Conservation (phyloP, 2,113 vertebrate species). For the Otolemur garnettii region DNA sequence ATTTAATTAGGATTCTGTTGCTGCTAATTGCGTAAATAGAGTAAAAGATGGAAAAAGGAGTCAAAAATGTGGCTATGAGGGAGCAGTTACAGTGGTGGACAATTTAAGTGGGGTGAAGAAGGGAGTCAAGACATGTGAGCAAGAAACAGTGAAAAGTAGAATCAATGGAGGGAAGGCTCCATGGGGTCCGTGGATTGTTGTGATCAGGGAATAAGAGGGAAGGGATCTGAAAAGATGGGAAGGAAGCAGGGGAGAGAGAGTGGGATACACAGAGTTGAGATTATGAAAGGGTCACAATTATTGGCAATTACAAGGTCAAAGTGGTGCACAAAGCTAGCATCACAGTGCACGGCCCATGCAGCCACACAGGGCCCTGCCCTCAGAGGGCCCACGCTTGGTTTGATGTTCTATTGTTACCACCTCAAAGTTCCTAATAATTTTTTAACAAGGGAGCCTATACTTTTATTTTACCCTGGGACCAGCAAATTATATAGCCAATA, state of each 20-base stretch:
- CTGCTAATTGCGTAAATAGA: neutral
- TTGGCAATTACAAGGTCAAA: neutral
- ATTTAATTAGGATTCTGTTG: neutral
- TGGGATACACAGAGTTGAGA: neutral
- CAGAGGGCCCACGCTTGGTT: neutral
- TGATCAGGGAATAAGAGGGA: neutral
- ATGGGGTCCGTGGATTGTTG: neutral
- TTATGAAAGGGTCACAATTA: neutral
- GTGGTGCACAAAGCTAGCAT: neutral
- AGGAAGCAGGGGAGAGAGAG: neutral
- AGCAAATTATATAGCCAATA: neutral
- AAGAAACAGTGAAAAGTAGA: neutral
- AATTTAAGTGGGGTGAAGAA: neutral
- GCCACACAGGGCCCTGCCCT: neutral
- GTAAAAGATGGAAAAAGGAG: neutral
- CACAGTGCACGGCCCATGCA: neutral
- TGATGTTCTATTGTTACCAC: too few species aligned
- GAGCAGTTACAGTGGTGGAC: neutral
- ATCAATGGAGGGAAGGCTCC: neutral
- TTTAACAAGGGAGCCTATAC: neutral
- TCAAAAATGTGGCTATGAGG: neutral
- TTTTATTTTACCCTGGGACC: neutral
- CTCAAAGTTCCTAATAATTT: neutral
- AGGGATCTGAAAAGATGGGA: neutral
- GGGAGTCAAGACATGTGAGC: neutral